A percentile compares a stretch with the other conserved stretches of the same genome.
phyloP scores from a whole-genome alignment of 2,797 vertebrate genomes.

The Pygocentrus nattereri region DNA sequence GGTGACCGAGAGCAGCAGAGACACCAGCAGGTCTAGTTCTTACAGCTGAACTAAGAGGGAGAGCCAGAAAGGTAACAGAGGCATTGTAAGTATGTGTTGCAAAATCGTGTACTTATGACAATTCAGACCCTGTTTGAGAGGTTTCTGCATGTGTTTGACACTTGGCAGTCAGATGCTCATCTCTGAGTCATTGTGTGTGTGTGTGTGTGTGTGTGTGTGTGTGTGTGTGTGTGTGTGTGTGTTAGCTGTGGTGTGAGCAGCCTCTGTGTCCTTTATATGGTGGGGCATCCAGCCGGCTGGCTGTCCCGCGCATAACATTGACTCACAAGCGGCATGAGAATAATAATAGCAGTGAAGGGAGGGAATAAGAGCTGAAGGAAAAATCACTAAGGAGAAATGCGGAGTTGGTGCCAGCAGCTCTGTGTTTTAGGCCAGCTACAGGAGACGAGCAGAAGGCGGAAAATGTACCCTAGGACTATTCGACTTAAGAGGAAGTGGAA shows the following conservation, averaged over 20 bases:
- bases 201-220: neutral
- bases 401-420: neutral
- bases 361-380: slow-evolving; percentile 15
- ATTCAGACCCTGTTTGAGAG: neutral
- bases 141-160: slow-evolving; percentile 29
- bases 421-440: neutral
- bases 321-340: slow-evolving; percentile 32
- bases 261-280: neutral
- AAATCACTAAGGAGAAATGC: neutral
- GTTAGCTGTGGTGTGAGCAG: neutral
- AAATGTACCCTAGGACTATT: neutral
- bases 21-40: no score
- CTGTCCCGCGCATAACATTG: slow-evolving; percentile 7
- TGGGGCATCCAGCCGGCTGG: neutral
- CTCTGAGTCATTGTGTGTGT: neutral
- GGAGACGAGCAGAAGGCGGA: neutral
- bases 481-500: slow-evolving; percentile 9
- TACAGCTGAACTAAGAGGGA: no score
- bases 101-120: neutral
- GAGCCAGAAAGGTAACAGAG: no score
- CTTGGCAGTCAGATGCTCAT: neutral
- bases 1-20: no score
- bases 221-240: neutral
- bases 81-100: no score
- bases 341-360: slow-evolving; percentile 1